Percentiles rank a stretch among this genome's conserved stretches.
Conservation (phyloP, 2,113 vertebrate species). For the Cnemophilus loriae region DNA sequence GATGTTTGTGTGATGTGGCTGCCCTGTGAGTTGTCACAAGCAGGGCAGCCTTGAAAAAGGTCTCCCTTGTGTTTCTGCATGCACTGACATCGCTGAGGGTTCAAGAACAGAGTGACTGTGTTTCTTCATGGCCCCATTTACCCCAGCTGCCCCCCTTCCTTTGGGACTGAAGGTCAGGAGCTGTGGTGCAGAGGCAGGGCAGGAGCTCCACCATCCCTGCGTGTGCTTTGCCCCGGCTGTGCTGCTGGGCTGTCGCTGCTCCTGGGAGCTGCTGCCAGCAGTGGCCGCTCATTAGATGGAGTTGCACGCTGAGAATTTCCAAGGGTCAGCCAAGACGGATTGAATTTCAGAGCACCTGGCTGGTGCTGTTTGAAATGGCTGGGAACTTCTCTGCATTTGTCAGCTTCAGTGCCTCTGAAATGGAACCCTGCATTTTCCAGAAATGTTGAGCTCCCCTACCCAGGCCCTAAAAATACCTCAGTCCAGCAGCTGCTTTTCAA, state of each 20-base stretch:
- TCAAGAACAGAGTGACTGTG: neutral
- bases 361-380: neutral
- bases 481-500: neutral
- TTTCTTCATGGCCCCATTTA: neutral
- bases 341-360: neutral
- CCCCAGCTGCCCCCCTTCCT: neutral
- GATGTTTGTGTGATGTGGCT: neutral
- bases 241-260: neutral
- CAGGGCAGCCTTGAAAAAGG: neutral
- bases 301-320: neutral
- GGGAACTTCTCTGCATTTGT: neutral
- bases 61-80: neutral
- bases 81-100: neutral
- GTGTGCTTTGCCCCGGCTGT: neutral
- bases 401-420: neutral
- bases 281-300: neutral
- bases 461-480: neutral
- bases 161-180: neutral
- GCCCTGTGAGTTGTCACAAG: neutral
- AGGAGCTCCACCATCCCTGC: neutral
- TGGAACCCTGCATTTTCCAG: neutral
- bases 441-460: neutral
- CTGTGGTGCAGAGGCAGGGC: neutral
- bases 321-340: neutral
- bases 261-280: neutral